phyloP scores from a whole-genome alignment of 2,113 vertebrate genomes.

The Pontoporia blainvillei region DNA sequence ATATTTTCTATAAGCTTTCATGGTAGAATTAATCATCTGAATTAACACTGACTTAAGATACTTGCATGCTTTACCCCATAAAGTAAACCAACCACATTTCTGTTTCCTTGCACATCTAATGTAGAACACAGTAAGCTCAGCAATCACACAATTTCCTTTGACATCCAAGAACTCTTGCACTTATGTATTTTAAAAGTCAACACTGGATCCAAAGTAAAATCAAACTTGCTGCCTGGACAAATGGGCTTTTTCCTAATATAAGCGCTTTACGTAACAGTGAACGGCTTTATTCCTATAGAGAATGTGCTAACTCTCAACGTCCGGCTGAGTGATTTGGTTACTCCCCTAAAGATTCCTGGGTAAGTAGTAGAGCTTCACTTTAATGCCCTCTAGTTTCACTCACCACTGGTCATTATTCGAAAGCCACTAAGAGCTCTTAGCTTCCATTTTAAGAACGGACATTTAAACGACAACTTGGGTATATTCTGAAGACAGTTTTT shows the following conservation, averaged over 20 bases:
- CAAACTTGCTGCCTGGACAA: conserved; percentile 18
- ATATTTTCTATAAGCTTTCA: neutral
- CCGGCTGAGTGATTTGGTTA: conserved; percentile 35
- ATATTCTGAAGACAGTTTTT: conserved; percentile 29
- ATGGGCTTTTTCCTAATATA: neutral
- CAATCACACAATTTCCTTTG: conserved; percentile 6
- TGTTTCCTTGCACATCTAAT: neutral
- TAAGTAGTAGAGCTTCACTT: conserved; percentile 25
- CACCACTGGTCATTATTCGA: conserved; percentile 38
- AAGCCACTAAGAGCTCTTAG: conserved; percentile 51
- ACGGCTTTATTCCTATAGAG: neutral
- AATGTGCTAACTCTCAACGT: neutral
- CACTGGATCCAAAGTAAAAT: conserved; percentile 45
- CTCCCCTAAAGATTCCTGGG: conserved; percentile 27
- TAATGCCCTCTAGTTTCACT: conserved; percentile 26
- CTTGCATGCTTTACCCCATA: neutral
- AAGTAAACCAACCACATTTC: neutral
- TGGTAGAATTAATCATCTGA: neutral
- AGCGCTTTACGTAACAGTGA: neutral
- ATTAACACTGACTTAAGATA: conserved; percentile 14
- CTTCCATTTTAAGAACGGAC: conserved; percentile 30
- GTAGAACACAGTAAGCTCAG: neutral
- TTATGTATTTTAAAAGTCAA: conserved; percentile 64
- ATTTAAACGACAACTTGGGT: conserved; percentile 29
- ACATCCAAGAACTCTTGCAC: neutral